Percentiles rank a stretch among this genome's conserved stretches.
Evolutionary conservation across 2,888 invertebrate species (phyloP).

Genomic region (Hypsopygia costalis): DNA sequence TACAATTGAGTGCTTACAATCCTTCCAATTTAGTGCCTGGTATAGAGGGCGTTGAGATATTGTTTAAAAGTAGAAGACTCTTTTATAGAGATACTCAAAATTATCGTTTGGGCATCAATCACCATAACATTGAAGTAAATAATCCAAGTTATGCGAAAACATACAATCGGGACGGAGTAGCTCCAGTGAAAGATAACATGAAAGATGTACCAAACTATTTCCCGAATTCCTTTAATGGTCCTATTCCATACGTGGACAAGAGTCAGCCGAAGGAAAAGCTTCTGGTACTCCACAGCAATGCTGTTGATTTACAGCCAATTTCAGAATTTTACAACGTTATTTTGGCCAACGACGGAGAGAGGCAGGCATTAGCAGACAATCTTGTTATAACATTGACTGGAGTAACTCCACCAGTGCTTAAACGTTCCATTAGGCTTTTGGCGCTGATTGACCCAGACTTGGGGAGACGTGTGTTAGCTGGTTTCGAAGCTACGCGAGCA

Average conservation of each 20-base stretch:
- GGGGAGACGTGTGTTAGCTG: too few species aligned
- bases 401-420: not conserved
- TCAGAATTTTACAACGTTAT: constrained; percentile 81
- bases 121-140: constrained; percentile 49
- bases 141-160: constrained; percentile 40
- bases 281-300: constrained; percentile 18
- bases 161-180: constrained; percentile 73
- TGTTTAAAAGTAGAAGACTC: constrained; percentile 44
- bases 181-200: constrained; percentile 87
- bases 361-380: not conserved
- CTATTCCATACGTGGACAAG: constrained; percentile 21
- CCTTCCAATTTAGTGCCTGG: constrained; percentile 60
- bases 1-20: constrained; percentile 46
- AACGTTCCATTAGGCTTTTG: too few species aligned
- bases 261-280: constrained; percentile 14
- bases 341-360: not conserved
- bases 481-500: too few species aligned
- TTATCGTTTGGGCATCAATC: constrained; percentile 50
- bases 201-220: constrained; percentile 78
- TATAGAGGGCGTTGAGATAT: constrained; percentile 36
- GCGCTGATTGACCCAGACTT: constrained; percentile 44
- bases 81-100: constrained; percentile 50
- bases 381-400: not conserved
- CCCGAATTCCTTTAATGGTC: constrained; percentile 25
- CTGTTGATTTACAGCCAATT: constrained; percentile 73